A percentile compares a stretch with the other conserved stretches of the same genome.
These are phyloP conservation scores for Arrhopalites spinosus DNA, from an alignment of 2,888 invertebrate species.

Conservation along the genomic window DNA sequence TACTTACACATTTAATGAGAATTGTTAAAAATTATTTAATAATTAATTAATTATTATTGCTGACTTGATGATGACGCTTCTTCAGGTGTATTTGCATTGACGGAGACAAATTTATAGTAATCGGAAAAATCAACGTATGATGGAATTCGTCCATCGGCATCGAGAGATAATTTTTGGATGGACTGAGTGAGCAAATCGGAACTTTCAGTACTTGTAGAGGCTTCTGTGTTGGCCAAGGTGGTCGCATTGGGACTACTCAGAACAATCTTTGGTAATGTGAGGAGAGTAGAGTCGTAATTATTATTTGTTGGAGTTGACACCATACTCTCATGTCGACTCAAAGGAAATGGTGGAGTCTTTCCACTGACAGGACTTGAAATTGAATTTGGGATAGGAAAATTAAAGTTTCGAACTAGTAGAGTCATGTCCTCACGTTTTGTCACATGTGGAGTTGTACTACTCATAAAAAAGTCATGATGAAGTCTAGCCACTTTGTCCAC, in stretches of 20 bases:
- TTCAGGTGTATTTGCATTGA: not conserved
- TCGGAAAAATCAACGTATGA: conserved; percentile 84
- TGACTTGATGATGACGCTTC: too few relatives aligned
- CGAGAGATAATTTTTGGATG: conserved; percentile 63
- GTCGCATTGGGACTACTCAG: conserved; percentile 18
- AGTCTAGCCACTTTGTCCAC: conserved; percentile 58
- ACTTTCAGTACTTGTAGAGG: conserved; percentile 54
- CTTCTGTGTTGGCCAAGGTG: conserved; percentile 45
- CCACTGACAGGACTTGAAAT: conserved; percentile 59
- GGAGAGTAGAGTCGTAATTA: not conserved
- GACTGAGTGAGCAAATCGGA: conserved; percentile 51
- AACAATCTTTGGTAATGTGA: conserved; percentile 21
- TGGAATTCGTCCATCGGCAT: conserved; percentile 72
- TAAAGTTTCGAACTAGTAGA: conserved; percentile 82
- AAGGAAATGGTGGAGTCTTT: conserved; percentile 34
- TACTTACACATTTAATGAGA: not conserved
- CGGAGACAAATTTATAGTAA: conserved; percentile 66
- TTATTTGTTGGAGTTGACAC: conserved; percentile 32
- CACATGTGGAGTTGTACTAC: conserved; percentile 59
- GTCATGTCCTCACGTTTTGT: conserved; percentile 81
- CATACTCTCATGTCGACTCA: conserved; percentile 14
- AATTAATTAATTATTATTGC: conserved; percentile 10
- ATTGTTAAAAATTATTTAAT: not conserved
- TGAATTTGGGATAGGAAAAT: conserved; percentile 73
- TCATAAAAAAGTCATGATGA: conserved; percentile 58